These are phyloP conservation scores for Marcusenius ussheri DNA, from an alignment of 2,113 vertebrate genomes.

Conservation along the genomic window DNA sequence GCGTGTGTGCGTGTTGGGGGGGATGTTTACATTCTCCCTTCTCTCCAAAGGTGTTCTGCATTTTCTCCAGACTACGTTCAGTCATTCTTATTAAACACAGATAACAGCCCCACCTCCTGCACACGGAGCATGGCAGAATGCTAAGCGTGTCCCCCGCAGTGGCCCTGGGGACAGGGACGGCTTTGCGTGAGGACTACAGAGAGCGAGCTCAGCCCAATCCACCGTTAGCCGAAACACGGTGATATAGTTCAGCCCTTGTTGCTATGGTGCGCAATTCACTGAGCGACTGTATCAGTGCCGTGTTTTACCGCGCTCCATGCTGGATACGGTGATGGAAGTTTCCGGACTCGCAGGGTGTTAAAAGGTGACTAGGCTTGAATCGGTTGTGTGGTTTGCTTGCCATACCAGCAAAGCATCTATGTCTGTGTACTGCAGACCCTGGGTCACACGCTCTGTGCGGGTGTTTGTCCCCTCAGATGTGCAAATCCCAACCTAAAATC, in stretches of 20 bases:
- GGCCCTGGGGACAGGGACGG: neutral
- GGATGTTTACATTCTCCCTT: neutral
- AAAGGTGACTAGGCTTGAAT: neutral
- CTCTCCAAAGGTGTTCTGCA: neutral
- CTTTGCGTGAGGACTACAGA: neutral
- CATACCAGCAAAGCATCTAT: neutral
- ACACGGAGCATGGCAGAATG: neutral
- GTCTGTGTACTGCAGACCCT: neutral
- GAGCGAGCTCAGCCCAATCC: neutral
- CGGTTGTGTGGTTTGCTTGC: neutral
- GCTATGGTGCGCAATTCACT: neutral
- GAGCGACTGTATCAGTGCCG: neutral
- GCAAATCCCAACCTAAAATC: neutral
- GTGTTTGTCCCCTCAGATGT: neutral
- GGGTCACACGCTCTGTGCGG: neutral
- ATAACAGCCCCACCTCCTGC: neutral
- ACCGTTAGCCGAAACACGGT: neutral
- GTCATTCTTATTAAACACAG: neutral
- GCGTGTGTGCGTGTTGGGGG: neutral
- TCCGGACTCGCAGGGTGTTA: neutral
- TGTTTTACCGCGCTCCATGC: slow-evolving; percentile 5
- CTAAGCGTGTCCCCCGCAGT: neutral
- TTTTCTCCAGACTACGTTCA: neutral
- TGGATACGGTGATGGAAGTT: neutral
- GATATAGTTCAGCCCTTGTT: neutral